Conservation (phyloP, 2,888 invertebrate genomes). For the Diaphora mendica region DNA sequence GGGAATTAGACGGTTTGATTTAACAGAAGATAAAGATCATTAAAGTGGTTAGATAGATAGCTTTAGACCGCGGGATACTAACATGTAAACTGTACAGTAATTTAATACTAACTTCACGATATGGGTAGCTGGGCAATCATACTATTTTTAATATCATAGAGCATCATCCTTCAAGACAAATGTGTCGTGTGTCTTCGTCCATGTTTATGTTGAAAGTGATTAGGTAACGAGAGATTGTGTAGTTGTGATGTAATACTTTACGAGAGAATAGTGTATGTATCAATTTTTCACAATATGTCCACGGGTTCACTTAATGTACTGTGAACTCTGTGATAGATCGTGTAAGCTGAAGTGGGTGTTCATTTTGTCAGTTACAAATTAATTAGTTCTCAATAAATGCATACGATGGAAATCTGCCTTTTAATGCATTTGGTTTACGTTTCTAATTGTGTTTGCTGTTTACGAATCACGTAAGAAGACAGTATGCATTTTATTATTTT, state of each 20-base stretch:
- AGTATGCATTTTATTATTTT: constrained; percentile 76
- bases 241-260: constrained; percentile 56
- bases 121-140: constrained; percentile 85
- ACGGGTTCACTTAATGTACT: constrained; percentile 38
- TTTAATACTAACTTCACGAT: constrained; percentile 82
- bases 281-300: constrained; percentile 36
- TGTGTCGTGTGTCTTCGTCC: constrained; percentile 75
- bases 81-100: constrained; percentile 82
- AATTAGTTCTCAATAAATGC: constrained; percentile 67
- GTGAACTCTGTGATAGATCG: constrained; percentile 54
- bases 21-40: constrained; percentile 58
- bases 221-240: constrained; percentile 64
- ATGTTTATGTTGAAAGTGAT: constrained; percentile 65
- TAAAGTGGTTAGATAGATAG: constrained; percentile 72
- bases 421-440: constrained; percentile 76
- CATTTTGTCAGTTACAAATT: constrained; percentile 58
- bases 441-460: constrained; percentile 61
- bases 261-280: constrained; percentile 40
- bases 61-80: constrained; percentile 76
- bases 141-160: constrained; percentile 81
- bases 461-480: constrained; percentile 58
- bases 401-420: constrained; percentile 79
- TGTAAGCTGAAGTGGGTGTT: constrained; percentile 43
- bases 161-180: constrained; percentile 67
- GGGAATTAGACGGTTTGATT: constrained; percentile 61